These are phyloP conservation scores for Phalanger gymnotis DNA, from an alignment of 2,797 vertebrate species.

Conservation along the genomic window DNA sequence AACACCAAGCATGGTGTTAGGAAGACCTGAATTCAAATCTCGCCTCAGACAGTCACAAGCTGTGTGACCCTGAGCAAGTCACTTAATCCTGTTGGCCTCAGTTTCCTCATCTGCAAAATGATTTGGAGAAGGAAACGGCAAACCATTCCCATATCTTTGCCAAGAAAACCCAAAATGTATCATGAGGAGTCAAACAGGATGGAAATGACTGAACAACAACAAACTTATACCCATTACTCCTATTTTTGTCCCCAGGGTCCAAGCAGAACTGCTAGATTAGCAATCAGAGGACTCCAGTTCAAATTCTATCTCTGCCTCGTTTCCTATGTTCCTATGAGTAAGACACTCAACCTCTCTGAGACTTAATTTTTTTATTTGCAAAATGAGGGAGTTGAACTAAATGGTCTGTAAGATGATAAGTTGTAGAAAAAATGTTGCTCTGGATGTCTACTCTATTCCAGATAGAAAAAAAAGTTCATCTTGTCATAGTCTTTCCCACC, in stretches of 20 bases:
- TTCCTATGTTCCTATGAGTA: not conserved
- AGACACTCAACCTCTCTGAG: not conserved
- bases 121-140: not conserved
- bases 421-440: not conserved
- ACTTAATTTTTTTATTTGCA: not conserved
- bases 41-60: no score
- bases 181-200: no score
- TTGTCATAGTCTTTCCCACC: not conserved
- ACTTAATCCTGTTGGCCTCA: no score
- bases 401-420: not conserved
- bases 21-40: no score
- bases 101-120: not conserved
- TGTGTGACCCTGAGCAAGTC: no score
- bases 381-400: not conserved
- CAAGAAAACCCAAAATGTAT: not conserved
- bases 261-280: not conserved
- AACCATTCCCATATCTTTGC: not conserved
- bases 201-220: not conserved
- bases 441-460: not conserved
- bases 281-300: not conserved
- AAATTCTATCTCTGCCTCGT: not conserved
- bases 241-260: not conserved
- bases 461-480: not conserved
- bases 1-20: no score
- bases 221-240: not conserved